Evolutionary conservation across 2,113 vertebrate genomes (phyloP).

Genomic region (Solenodon paradoxus): DNA sequence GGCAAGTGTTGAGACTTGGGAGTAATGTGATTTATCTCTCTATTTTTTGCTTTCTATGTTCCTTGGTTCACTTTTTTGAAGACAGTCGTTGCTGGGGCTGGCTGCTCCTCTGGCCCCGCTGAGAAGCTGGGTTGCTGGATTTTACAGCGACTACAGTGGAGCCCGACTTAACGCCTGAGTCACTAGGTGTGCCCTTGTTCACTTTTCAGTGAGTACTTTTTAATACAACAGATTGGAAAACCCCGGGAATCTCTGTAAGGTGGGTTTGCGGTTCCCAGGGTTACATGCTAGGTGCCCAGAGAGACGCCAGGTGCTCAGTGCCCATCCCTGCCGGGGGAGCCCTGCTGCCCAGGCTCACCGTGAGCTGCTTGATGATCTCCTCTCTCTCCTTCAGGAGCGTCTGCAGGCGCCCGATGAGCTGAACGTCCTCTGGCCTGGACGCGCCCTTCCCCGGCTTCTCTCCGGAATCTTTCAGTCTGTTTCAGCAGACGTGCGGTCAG

Average conservation of each 20-base stretch:
- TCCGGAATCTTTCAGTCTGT: slow-evolving; percentile 90
- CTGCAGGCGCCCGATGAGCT: slow-evolving; percentile 89
- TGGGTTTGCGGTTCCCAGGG: not conserved
- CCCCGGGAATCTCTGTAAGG: not conserved
- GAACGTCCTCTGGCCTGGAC: slow-evolving; percentile 87
- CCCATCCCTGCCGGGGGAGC: not conserved
- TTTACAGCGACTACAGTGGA: too few species aligned
- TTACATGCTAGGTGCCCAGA: not conserved
- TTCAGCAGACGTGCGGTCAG: slow-evolving; percentile 6
- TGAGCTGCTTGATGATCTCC: slow-evolving; percentile 90
- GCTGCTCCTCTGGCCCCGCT: too few species aligned
- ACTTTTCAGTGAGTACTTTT: too few species aligned
- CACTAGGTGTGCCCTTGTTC: too few species aligned
- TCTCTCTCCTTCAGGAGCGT: slow-evolving; percentile 91
- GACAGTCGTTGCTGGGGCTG: too few species aligned
- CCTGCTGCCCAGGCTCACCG: too few species aligned
- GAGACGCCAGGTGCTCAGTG: not conserved
- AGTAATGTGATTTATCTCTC: not conserved
- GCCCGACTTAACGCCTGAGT: too few species aligned
- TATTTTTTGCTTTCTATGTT: not conserved
- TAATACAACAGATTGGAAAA: not conserved
- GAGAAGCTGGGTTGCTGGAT: too few species aligned
- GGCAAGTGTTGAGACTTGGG: not conserved
- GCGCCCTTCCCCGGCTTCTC: slow-evolving; percentile 88
- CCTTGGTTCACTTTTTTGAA: not conserved